phyloP scores from a whole-genome alignment of 2,888 invertebrate genomes.

The Yponomeuta sedellus region DNA sequence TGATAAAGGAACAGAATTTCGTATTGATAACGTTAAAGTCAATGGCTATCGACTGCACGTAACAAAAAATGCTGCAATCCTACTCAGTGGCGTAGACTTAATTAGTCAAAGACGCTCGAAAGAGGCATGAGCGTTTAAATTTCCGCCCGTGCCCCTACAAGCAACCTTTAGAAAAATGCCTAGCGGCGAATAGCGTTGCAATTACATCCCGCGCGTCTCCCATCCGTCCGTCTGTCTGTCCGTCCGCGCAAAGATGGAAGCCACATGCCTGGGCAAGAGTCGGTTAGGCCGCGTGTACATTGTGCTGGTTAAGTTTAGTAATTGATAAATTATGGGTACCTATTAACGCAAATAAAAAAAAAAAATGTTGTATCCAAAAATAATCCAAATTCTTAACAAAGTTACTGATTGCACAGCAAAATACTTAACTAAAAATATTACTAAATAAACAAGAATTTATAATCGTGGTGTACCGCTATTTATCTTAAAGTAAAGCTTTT shows the following conservation, averaged over 20 bases:
- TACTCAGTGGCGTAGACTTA: not conserved
- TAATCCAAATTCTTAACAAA: too few species aligned
- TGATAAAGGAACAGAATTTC: too few species aligned
- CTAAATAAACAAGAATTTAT: too few species aligned
- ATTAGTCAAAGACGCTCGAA: not conserved
- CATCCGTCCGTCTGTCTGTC: constrained; percentile 49
- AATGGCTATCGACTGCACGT: too few species aligned
- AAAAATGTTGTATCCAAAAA: too few species aligned
- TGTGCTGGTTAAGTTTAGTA: not conserved
- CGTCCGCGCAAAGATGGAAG: constrained; percentile 57
- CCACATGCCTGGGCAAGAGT: constrained; percentile 69
- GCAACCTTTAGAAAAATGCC: constrained; percentile 60
- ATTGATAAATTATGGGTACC: not conserved
- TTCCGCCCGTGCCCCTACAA: constrained; percentile 12
- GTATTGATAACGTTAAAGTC: too few species aligned
- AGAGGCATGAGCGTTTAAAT: not conserved
- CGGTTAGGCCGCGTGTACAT: constrained; percentile 54
- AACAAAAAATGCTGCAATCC: too few species aligned
- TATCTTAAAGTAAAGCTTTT: too few species aligned
- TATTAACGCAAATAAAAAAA: too few species aligned
- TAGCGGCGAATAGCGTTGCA: constrained; percentile 61
- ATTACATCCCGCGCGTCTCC: constrained; percentile 62
- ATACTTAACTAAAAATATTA: too few species aligned
- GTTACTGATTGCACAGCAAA: too few species aligned
- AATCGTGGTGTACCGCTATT: too few species aligned